phyloP scores from a whole-genome alignment of 1,140 invertebrate genomes.

The Drosophila subobscura region DNA sequence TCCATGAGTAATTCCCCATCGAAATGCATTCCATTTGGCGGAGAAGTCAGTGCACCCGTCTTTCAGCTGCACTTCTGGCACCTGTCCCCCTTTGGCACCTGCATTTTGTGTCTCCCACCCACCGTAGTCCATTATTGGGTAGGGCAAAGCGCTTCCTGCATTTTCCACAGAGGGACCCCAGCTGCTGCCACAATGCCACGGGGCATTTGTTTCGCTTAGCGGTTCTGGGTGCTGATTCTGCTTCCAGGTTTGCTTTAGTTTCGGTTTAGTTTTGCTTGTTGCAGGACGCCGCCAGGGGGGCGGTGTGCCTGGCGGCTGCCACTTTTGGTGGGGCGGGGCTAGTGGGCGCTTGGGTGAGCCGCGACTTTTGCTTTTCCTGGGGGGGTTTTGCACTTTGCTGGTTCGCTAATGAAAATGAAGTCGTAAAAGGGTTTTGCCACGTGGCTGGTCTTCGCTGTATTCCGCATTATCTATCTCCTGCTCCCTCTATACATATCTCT shows the following conservation, averaged over 20 bases:
- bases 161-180: constrained; percentile 19
- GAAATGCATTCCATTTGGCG: too few relatives aligned
- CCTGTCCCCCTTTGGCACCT: too few relatives aligned
- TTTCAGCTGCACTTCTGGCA: too few relatives aligned
- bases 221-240: constrained; percentile 23
- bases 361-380: constrained; percentile 8
- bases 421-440: constrained; percentile 55
- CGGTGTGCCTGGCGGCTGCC: too few relatives aligned
- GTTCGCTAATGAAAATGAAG: constrained; percentile 51
- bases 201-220: constrained; percentile 47
- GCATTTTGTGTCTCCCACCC: too few relatives aligned
- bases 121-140: too few relatives aligned
- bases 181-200: constrained; percentile 14
- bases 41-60: too few relatives aligned
- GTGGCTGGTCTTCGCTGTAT: constrained; percentile 20
- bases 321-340: not conserved
- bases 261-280: constrained; percentile 8
- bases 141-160: constrained; percentile 3
- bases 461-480: not conserved
- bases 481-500: too few relatives aligned
- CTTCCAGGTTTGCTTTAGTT: constrained; percentile 19
- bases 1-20: too few relatives aligned
- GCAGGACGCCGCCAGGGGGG: not conserved
- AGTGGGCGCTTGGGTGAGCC: constrained; percentile 9
- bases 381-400: constrained; percentile 34